Percentiles rank a stretch among this genome's conserved stretches.
These are phyloP conservation scores for Aphelenchoides fujianensis DNA, from an alignment of 1,140 invertebrate species.

Conservation along the genomic window DNA sequence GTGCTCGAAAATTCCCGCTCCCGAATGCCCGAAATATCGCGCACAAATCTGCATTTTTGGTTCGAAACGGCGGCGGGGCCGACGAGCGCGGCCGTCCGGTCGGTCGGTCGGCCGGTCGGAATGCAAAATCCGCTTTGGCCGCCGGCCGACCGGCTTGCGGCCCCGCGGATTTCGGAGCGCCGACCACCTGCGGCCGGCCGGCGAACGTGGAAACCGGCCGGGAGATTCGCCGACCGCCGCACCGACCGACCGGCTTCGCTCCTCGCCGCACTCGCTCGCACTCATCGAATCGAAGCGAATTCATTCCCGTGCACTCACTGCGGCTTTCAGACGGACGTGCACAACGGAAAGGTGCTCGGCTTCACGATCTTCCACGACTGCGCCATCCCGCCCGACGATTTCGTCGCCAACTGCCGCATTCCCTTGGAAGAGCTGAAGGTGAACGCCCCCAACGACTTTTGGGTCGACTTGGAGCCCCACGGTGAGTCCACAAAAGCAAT, in stretches of 20 bases:
- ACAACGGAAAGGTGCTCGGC: conserved; percentile 82
- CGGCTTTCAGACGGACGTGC: conserved; percentile 84
- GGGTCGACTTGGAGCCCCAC: no score
- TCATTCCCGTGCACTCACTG: conserved; percentile 65
- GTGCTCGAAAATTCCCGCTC: neutral
- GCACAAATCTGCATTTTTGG: neutral
- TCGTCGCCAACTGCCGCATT: conserved; percentile 94
- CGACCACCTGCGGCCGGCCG: neutral
- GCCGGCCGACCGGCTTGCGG: no score
- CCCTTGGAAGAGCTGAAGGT: conserved; percentile 87
- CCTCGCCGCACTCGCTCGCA: no score
- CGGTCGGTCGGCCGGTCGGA: no score
- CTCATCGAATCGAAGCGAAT: no score
- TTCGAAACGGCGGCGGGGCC: neutral
- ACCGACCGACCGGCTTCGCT: no score
- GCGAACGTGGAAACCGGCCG: neutral
- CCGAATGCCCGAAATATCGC: neutral
- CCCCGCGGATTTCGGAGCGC: no score
- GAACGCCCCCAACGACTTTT: conserved; percentile 75
- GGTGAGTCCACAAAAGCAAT: no score
- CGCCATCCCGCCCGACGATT: conserved; percentile 89
- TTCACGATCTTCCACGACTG: conserved; percentile 98
- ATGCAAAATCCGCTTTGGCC: neutral
- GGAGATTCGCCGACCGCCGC: no score
- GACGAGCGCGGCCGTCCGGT: no score